Conservation (phyloP, 2,888 invertebrate species). For the Tetanocera ferruginea region DNA sequence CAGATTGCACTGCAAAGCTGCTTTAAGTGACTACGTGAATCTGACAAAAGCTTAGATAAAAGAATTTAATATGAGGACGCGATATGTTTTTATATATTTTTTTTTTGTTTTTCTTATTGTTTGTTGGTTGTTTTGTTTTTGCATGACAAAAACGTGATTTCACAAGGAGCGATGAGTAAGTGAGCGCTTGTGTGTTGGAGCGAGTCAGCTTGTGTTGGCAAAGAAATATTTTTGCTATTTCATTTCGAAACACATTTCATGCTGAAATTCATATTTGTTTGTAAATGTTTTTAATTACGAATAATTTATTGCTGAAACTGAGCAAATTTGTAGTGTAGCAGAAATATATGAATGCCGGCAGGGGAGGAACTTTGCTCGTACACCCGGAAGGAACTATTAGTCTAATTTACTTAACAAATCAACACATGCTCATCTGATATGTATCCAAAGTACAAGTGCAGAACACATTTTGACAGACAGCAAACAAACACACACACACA, state of each 20-base stretch:
- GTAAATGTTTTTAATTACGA: conserved; percentile 66
- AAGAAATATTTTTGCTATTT: conserved; percentile 11
- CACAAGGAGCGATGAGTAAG: background rate
- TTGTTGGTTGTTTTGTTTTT: no score
- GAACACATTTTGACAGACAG: conserved; percentile 22
- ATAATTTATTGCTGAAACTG: conserved; percentile 61
- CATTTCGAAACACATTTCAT: conserved; percentile 50
- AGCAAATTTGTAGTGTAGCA: conserved; percentile 17
- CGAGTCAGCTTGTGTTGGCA: background rate
- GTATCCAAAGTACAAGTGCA: conserved; percentile 14
- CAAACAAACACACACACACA: conserved; percentile 18
- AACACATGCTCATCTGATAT: conserved; percentile 33
- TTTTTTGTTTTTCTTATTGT: no score
- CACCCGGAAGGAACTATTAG: background rate
- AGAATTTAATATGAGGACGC: no score
- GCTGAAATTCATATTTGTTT: conserved; percentile 58
- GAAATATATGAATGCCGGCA: background rate
- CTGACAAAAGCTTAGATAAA: no score
- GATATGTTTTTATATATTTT: no score
- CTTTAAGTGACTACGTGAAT: no score
- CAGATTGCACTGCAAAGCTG: no score
- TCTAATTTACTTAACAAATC: conserved; percentile 42
- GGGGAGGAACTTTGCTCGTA: background rate
- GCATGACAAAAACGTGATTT: no score
- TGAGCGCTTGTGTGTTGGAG: conserved; percentile 21